Conservation (phyloP, 2,113 vertebrate genomes). For the Chunga burmeisteri region DNA sequence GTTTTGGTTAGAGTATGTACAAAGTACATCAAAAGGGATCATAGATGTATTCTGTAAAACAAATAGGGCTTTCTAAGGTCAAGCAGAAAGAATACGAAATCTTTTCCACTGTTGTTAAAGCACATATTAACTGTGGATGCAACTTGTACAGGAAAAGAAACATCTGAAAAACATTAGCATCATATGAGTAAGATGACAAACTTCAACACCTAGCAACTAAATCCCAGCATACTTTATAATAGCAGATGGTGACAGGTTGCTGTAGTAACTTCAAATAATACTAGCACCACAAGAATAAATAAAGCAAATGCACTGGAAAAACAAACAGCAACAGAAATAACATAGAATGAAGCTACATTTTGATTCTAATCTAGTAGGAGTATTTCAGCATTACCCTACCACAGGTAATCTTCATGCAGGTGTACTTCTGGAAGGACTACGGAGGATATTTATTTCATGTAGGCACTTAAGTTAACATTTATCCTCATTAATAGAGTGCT, state of each 20-base stretch:
- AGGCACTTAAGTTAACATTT: not conserved
- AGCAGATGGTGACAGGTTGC: slow-evolving; percentile 78
- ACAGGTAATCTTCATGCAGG: not conserved
- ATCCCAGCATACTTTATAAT: slow-evolving; percentile 69
- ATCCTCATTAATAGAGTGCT: not conserved
- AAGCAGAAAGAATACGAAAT: not conserved
- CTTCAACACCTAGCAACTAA: slow-evolving; percentile 72
- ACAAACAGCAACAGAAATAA: not conserved
- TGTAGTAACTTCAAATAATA: slow-evolving; percentile 78
- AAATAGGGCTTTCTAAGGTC: not conserved
- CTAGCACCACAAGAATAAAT: slow-evolving; percentile 60
- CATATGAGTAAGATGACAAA: slow-evolving; percentile 46
- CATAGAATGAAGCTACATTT: not conserved
- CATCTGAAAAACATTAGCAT: not conserved
- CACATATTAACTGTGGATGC: not conserved
- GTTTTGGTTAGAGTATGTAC: not conserved
- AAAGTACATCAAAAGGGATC: not conserved
- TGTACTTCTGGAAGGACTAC: not conserved
- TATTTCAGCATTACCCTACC: not conserved
- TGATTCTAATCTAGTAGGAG: not conserved
- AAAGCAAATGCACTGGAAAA: slow-evolving; percentile 49
- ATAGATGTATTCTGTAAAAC: not conserved
- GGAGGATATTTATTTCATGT: not conserved
- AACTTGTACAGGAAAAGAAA: not conserved
- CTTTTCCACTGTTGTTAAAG: not conserved